A percentile compares a stretch with the other conserved stretches of the same genome.
These are phyloP conservation scores for Cyanoramphus novaezelandiae DNA, from an alignment of 2,113 vertebrate genomes.

Conservation along the genomic window DNA sequence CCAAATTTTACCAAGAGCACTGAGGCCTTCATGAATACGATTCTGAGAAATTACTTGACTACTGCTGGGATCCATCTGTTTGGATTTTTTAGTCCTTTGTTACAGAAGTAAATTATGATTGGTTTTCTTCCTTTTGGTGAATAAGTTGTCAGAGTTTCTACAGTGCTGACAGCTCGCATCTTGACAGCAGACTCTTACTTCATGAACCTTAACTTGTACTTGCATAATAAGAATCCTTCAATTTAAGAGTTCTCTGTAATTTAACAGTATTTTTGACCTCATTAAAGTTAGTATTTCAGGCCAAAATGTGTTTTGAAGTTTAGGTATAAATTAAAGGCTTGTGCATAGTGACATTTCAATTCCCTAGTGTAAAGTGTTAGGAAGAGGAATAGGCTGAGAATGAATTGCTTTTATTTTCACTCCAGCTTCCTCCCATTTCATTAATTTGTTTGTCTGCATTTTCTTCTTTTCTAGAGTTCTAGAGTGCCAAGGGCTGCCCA, in stretches of 20 bases:
- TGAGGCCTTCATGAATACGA: background rate
- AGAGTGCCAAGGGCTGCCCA: constrained; percentile 96
- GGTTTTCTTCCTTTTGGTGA: background rate
- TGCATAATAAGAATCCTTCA: background rate
- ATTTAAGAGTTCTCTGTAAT: background rate
- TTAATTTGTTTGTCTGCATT: background rate
- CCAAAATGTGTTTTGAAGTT: background rate
- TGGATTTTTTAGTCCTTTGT: background rate
- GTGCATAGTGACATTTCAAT: background rate
- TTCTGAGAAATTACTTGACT: background rate
- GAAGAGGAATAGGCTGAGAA: background rate
- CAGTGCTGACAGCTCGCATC: constrained; percentile 32
- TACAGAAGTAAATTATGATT: background rate
- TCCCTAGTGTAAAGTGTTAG: background rate
- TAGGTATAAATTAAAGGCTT: background rate
- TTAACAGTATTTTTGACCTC: background rate
- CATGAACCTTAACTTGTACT: background rate
- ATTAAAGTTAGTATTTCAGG: background rate
- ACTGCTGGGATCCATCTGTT: background rate
- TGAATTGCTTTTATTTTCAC: background rate
- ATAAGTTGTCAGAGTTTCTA: constrained; percentile 12
- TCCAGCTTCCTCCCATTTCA: background rate
- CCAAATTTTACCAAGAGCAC: background rate
- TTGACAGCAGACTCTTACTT: constrained; percentile 13
- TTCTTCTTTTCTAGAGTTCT: constrained; percentile 81